Percentiles rank a stretch among this genome's conserved stretches.
These are phyloP conservation scores for Trachythela sp. DNA, from an alignment of 64 coral and sea anemone genomes.

Conservation along the genomic window DNA sequence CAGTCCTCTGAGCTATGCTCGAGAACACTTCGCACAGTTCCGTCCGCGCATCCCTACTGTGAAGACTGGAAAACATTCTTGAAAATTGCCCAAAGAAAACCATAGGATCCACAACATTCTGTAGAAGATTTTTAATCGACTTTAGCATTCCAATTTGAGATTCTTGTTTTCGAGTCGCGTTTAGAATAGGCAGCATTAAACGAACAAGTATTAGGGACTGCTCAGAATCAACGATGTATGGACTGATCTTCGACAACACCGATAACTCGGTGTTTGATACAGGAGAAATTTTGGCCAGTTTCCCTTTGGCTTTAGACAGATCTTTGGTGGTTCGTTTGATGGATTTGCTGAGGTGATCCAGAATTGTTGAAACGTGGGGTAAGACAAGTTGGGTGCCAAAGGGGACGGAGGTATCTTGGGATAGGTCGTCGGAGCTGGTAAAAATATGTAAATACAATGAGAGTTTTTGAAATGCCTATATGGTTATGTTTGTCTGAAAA, in stretches of 20 bases:
- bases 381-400: constrained; percentile 61
- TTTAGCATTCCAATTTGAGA: constrained; percentile 59
- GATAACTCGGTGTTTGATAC: constrained; percentile 76
- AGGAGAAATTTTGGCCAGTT: constrained; percentile 27
- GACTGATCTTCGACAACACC: constrained; percentile 90
- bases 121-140: constrained; percentile 57
- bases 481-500: not conserved
- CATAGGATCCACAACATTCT: constrained; percentile 55
- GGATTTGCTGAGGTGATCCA: constrained; percentile 56
- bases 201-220: constrained; percentile 51
- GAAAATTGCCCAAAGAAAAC: constrained; percentile 51
- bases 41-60: not conserved
- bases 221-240: constrained; percentile 56
- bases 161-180: constrained; percentile 59
- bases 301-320: constrained; percentile 22
- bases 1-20: not conserved
- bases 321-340: constrained; percentile 49
- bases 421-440: constrained; percentile 12
- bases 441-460: not conserved
- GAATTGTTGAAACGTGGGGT: constrained; percentile 61
- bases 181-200: constrained; percentile 60
- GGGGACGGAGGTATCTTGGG: not conserved
- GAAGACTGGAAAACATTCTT: constrained; percentile 57
- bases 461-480: not conserved
- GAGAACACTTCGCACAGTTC: not conserved